Conservation (phyloP, 2,888 invertebrate species). For the Oscheius onirici region DNA sequence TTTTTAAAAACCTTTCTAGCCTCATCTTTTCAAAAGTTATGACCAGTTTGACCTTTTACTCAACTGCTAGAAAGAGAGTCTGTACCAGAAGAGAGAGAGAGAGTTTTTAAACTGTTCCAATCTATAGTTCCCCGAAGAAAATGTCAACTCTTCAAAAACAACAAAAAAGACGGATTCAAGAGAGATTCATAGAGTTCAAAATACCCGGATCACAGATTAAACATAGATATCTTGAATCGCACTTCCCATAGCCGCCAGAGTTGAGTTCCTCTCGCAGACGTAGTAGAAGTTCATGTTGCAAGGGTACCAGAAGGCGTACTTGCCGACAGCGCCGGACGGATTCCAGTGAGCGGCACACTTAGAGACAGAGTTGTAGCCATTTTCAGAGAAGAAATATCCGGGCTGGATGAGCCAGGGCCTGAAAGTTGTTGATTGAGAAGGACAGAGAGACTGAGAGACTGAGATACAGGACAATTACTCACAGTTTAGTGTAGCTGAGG, state of each 20-base stretch:
- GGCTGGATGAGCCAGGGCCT: conserved; percentile 47
- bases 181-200: neutral
- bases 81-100: too few relatives aligned
- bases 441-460: too few relatives aligned
- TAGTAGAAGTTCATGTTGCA: conserved; percentile 39
- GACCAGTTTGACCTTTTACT: too few relatives aligned
- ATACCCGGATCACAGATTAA: neutral
- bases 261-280: conserved; percentile 49
- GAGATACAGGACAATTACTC: too few relatives aligned
- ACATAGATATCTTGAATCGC: too few relatives aligned
- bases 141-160: too few relatives aligned
- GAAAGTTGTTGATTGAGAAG: conserved; percentile 25
- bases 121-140: too few relatives aligned
- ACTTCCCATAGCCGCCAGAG: neutral
- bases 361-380: conserved; percentile 42
- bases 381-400: conserved; percentile 34
- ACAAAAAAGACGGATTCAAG: neutral
- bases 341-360: conserved; percentile 49
- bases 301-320: conserved; percentile 44
- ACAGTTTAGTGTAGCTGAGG: neutral
- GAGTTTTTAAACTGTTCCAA: too few relatives aligned
- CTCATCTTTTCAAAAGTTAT: too few relatives aligned
- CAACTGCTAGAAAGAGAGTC: too few relatives aligned
- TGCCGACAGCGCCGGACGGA: conserved; percentile 4
- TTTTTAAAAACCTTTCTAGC: too few relatives aligned